Evolutionary conservation across 2,113 vertebrate species (phyloP), one percentile per base, ranked within the genome.

Genomic region (Catharus fuscescens): DNA sequence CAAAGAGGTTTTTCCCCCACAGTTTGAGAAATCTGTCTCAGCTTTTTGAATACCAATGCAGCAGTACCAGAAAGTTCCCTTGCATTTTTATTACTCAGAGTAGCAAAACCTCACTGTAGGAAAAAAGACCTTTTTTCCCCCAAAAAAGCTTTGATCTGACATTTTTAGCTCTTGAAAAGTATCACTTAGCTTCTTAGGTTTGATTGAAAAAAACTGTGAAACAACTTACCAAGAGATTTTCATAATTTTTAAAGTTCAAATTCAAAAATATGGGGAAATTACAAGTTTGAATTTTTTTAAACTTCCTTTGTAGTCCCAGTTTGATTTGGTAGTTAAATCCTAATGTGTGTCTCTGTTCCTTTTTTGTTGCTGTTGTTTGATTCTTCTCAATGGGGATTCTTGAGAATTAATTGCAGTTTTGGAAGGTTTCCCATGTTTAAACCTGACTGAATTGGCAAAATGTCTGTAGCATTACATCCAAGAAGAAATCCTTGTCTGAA

Each of bases 11-110:
- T 62, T 36, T 5, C 3, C 36, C 40, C 21, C 17, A 14, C 70
- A 53, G 82, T 88, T 83, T 93, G 91, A 96, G 89, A 92, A 91
- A 93, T 91, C 86, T 69, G 5, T 90, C 89, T 95, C 91, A 88
- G 71, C 91, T 93, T 86, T 92, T 95, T 88, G 60, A 91, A 77
- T 77, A 77, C 52, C 36, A 32, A 42, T 80, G 72, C 80, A 95
- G 56, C 72, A 90, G 25, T 57, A 62, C 81, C 52, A 91, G 92
- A 96, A 94, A 87, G 81, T 90, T 93, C 81, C 48, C 42, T 87
- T 70, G 42, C 34, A 42, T 87, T 96, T 93, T 94, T 90, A 89
- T 65, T 91, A 70, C 92, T 91, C 25, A 80, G 76, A 65, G 59
- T 65, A 80, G 72, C 54, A 89, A 86, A 95, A 73, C 14, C 77